Conservation (phyloP, 2,888 invertebrate species). For the Chalcosyrphus nemorum region DNA sequence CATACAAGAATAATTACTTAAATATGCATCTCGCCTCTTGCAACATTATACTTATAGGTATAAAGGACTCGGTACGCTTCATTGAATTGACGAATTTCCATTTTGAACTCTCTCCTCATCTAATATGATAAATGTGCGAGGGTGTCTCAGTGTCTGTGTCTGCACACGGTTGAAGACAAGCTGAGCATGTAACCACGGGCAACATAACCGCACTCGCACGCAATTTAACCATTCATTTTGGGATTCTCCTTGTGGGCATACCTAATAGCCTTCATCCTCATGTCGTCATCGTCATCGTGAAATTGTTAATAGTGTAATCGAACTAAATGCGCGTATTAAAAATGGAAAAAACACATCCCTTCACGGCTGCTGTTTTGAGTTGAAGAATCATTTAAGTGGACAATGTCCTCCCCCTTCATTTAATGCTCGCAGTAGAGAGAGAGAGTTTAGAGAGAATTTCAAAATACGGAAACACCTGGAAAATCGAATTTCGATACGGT, state of each 20-base stretch:
- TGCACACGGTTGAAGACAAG: slow-evolving; percentile 42
- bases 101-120: slow-evolving; percentile 26
- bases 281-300: too few relatives aligned
- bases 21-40: slow-evolving; percentile 69
- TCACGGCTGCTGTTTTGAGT: slow-evolving; percentile 10
- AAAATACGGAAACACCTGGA: slow-evolving; percentile 65
- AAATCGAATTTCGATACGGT: slow-evolving; percentile 70
- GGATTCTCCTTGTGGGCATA: slow-evolving; percentile 32
- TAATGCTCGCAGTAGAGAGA: neutral
- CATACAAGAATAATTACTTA: slow-evolving; percentile 67
- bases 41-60: too few relatives aligned
- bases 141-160: slow-evolving; percentile 63
- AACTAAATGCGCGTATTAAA: slow-evolving; percentile 63
- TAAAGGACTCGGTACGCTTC: slow-evolving; percentile 59
- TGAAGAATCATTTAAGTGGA: slow-evolving; percentile 57
- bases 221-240: slow-evolving; percentile 49
- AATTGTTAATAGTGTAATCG: slow-evolving; percentile 65
- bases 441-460: neutral
- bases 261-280: too few relatives aligned
- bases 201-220: slow-evolving; percentile 68
- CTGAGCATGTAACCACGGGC: slow-evolving; percentile 69
- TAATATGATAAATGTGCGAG: slow-evolving; percentile 43
- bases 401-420: slow-evolving; percentile 55
- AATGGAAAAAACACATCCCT: slow-evolving; percentile 54
- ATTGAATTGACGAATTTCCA: slow-evolving; percentile 66